Conservation (phyloP, 2,797 vertebrate species). For the Gorsachius magnificus region DNA sequence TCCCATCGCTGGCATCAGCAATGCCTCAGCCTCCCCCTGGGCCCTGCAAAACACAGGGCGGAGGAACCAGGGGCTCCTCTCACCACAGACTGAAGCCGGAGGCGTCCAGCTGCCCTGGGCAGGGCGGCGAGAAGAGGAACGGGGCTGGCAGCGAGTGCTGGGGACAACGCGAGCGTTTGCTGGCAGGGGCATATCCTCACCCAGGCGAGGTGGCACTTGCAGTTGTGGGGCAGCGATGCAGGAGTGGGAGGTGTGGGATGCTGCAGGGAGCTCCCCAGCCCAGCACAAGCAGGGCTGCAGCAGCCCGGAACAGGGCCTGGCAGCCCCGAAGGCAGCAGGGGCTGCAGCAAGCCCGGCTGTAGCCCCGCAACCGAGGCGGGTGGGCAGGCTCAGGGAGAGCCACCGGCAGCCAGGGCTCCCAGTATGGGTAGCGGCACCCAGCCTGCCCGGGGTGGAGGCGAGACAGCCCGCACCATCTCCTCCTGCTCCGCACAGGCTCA, state of each 20-base stretch:
- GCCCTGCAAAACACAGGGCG: fast-evolving
- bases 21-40: not conserved
- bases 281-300: not conserved
- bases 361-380: not conserved
- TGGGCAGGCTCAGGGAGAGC: not conserved
- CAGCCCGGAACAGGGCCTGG: not conserved
- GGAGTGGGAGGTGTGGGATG: fast-evolving
- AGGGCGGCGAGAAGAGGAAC: not conserved
- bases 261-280: not conserved
- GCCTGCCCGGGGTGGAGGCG: fast-evolving
- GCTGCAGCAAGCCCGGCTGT: not conserved
- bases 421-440: fast-evolving
- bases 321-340: not conserved
- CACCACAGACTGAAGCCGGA: not conserved
- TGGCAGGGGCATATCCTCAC: not conserved
- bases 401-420: not conserved
- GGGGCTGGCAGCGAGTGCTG: not conserved
- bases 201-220: not conserved
- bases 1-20: fast-evolving
- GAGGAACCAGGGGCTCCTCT: not conserved
- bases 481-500: fast-evolving
- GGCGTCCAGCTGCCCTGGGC: not conserved
- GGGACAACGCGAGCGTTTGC: not conserved
- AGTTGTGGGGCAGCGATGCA: not conserved
- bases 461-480: too few species aligned